Conservation (phyloP, 2,797 vertebrate species). For the Leptoclinus maculatus region DNA sequence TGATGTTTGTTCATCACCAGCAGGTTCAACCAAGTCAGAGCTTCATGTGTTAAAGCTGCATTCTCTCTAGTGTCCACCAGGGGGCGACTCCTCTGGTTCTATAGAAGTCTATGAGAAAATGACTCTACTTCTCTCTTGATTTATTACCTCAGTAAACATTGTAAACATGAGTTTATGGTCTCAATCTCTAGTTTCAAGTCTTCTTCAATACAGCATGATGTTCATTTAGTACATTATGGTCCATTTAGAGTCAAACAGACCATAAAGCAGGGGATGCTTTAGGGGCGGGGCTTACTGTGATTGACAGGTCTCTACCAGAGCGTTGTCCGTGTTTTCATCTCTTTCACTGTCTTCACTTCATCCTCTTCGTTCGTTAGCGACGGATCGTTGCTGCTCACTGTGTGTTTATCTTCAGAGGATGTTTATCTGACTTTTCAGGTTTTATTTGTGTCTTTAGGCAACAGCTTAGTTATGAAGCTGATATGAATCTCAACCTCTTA, state of each 20-base stretch:
- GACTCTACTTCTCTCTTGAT: too few relatives aligned
- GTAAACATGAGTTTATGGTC: too few relatives aligned
- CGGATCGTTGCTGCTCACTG: neutral
- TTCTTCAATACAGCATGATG: too few relatives aligned
- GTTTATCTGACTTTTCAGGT: slow-evolving; percentile 2
- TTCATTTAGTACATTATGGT: too few relatives aligned
- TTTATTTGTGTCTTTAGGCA: slow-evolving; percentile 8
- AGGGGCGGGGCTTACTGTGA: too few relatives aligned
- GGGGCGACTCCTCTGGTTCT: neutral
- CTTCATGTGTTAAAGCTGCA: neutral
- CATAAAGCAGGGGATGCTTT: too few relatives aligned
- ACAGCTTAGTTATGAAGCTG: neutral
- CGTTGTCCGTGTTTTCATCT: too few relatives aligned
- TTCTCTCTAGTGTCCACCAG: neutral
- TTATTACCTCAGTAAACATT: too few relatives aligned
- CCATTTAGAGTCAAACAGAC: too few relatives aligned
- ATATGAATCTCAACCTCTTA: neutral
- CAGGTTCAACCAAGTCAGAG: neutral
- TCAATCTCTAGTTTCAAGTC: too few relatives aligned
- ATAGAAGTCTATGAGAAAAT: neutral
- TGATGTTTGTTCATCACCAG: neutral
- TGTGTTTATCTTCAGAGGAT: slow-evolving; percentile 10
- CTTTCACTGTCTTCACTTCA: too few relatives aligned
- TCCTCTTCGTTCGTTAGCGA: neutral
- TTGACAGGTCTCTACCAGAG: too few relatives aligned